phyloP scores from a whole-genome alignment of 2,113 vertebrate species.

The Lophochroa leadbeateri region DNA sequence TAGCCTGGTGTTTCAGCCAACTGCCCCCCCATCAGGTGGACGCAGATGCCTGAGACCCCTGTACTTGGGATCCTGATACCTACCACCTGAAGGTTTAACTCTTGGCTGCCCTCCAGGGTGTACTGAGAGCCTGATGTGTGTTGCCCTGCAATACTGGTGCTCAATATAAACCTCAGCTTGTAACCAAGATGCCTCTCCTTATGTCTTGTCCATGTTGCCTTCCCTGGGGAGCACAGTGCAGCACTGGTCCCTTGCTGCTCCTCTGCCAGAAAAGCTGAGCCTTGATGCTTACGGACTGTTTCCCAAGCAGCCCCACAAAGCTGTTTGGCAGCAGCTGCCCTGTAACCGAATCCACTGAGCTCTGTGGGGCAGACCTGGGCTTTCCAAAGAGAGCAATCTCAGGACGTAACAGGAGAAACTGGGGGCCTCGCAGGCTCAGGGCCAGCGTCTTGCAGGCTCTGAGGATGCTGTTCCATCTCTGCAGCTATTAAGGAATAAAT shows the following conservation, averaged over 20 bases:
- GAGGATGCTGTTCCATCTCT: slow-evolving; percentile 5
- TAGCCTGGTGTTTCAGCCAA: background rate
- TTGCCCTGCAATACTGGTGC: background rate
- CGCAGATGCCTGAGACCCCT: background rate
- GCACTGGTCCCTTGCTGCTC: background rate
- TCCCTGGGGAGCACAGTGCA: background rate
- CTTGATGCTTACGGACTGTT: background rate
- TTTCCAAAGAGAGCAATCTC: slow-evolving; percentile 35
- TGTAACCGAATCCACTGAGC: background rate
- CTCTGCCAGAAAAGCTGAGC: background rate
- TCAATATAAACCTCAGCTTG: background rate
- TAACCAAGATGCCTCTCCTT: background rate
- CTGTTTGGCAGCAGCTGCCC: background rate
- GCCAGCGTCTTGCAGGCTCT: slow-evolving; percentile 16
- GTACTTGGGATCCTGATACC: background rate
- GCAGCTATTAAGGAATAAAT: slow-evolving; percentile 27
- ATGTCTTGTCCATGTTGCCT: background rate
- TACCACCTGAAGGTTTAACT: background rate
- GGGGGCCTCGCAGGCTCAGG: background rate
- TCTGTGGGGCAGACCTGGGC: background rate
- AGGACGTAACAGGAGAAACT: slow-evolving; percentile 43
- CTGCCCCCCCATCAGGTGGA: background rate
- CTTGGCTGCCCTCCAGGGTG: no score
- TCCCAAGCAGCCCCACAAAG: background rate
- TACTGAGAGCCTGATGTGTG: background rate